Base-by-base conservation (phyloP, 1,140 invertebrate species). In the Ceratitis capitata region DNA sequence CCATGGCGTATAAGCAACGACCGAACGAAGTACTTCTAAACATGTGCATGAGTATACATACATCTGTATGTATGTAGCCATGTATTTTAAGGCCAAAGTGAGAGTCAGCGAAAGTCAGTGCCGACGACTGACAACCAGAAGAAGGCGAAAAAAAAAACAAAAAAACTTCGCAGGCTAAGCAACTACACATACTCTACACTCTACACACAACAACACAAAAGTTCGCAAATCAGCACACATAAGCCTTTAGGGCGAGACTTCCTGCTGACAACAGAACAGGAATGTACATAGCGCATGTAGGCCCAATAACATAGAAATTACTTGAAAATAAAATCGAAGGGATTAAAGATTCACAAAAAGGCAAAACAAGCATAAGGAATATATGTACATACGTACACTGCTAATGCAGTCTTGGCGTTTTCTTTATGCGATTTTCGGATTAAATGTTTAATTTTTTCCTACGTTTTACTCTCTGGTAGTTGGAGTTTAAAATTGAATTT, bases 51-150 rank as follows among this genome's bases (percentile, higher is more conserved):
- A n/a, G n/a, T n/a, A n/a, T n/a, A n/a, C n/a, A n/a, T n/a, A n/a
- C n/a, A n/a, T n/a, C n/a, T n/a, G n/a, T n/a, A n/a, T n/a, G n/a
- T n/a, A n/a, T n/a, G n/a, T n/a, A n/a, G 16, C 5, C 19, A 45
- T 7, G 69, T 39, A 69, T 39, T 16, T 45, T 45, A 39, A 74
- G 69, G 69, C 35, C 39, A 78, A 78, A 23, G 69, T 78, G 39
- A 47, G 69, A 47, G 39, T 78, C 69, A 78, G 69, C 69, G 39
- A 78, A 78, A 78, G 69, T 78, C 69, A 78, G 69, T 78, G 69
- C 26, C 42, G 39, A 19, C 69, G 23, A 23, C 9, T 12, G 69
- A 78, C 23, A n/a, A 78, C 26, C n/a, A n/a, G n/a, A n/a, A n/a
- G n/a, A n/a, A n/a, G n/a, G n/a, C n/a, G n/a, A n/a, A n/a, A n/a